Evolutionary conservation across 2,797 vertebrate genomes (phyloP).

Genomic region (Otolemur crassicaudatus): DNA sequence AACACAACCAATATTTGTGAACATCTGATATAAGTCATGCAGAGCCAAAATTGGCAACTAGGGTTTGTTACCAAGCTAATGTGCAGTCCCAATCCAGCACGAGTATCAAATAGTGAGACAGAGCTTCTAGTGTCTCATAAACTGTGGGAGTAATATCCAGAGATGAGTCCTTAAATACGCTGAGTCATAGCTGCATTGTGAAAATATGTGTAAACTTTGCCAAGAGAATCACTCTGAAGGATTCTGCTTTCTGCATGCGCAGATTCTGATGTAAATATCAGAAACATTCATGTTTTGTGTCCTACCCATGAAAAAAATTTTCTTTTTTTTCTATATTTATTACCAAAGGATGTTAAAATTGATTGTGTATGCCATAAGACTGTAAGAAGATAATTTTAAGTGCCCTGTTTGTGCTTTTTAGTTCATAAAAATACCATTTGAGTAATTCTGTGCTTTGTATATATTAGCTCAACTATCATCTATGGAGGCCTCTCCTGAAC

Average conservation of each 20-base stretch:
- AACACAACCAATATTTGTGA: background rate
- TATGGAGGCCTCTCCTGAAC: background rate
- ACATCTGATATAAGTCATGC: conserved; percentile 38
- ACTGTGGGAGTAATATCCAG: background rate
- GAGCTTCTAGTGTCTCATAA: conserved; percentile 40
- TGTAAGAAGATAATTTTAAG: background rate
- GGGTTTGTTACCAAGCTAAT: conserved; percentile 18
- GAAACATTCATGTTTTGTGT: background rate
- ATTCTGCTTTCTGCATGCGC: background rate
- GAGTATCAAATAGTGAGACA: background rate
- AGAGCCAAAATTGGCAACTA: background rate
- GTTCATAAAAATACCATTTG: background rate
- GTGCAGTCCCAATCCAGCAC: background rate
- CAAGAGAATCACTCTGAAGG: background rate
- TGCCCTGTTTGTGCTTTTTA: background rate
- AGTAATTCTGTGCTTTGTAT: background rate
- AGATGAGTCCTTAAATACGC: background rate
- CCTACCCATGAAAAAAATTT: background rate
- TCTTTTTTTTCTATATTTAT: background rate
- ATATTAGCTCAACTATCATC: background rate
- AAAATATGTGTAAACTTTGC: background rate
- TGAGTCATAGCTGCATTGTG: background rate
- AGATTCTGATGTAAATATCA: background rate
- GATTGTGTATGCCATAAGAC: background rate
- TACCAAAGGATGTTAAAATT: conserved; percentile 30